These are phyloP conservation scores for Vidua macroura DNA, from an alignment of 2,113 vertebrate genomes.

Conservation along the genomic window DNA sequence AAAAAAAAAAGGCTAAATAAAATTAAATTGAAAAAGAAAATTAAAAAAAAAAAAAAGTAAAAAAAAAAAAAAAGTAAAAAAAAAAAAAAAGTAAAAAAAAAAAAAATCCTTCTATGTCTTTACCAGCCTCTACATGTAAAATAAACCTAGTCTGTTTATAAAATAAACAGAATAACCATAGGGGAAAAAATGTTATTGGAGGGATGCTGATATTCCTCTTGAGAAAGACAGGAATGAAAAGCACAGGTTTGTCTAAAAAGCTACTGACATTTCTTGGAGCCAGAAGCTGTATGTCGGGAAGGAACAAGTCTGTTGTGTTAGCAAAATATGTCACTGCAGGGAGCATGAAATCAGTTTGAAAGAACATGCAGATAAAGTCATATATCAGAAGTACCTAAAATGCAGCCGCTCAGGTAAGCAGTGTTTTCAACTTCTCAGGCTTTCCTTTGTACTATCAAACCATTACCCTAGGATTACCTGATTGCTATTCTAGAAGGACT, in stretches of 20 bases:
- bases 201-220: conserved; percentile 18
- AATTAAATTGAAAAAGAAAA: neutral
- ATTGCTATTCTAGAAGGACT: neutral
- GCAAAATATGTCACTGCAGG: conserved; percentile 55
- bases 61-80: neutral
- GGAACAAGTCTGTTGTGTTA: conserved; percentile 59
- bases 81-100: neutral
- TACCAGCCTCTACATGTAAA: neutral
- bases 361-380: conserved; percentile 41
- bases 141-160: neutral
- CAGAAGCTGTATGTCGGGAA: conserved; percentile 27
- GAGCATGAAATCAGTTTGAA: conserved; percentile 40
- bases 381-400: neutral
- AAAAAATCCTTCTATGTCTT: neutral
- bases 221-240: conserved; percentile 51
- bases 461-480: neutral
- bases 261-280: conserved; percentile 55
- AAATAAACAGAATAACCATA: conserved; percentile 27
- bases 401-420: neutral
- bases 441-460: neutral
- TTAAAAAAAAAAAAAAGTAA: neutral
- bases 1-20: neutral
- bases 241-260: conserved; percentile 50
- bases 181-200: neutral
- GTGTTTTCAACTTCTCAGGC: neutral